Evolutionary conservation across 2,888 invertebrate genomes (phyloP).

Genomic region (Periphyllus acericola): DNA sequence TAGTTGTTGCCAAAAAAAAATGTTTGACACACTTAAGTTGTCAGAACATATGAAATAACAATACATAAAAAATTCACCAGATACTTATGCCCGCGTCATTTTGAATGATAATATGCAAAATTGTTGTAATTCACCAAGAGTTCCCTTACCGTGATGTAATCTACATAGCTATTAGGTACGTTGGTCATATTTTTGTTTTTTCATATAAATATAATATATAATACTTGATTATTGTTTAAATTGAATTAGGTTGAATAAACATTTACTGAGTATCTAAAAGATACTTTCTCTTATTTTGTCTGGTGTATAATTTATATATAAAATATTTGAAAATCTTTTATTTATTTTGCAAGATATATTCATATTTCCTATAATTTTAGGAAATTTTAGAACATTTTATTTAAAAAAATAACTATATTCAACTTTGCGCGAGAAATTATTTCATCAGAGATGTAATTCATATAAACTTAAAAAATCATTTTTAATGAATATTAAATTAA

Average conservation of each 20-base stretch:
- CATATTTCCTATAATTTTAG: no score
- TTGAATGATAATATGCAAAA: background rate
- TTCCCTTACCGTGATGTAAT: conserved; percentile 14
- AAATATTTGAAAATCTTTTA: no score
- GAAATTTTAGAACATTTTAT: no score
- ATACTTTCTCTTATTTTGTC: conserved; percentile 36
- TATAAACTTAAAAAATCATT: no score
- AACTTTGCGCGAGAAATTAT: no score
- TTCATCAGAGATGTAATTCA: no score
- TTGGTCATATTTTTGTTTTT: conserved; percentile 27
- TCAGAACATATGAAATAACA: background rate
- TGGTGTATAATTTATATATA: background rate
- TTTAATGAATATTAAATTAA: no score
- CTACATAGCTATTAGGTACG: no score
- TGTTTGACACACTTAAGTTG: conserved; percentile 5
- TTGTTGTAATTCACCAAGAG: background rate
- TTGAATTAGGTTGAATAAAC: conserved; percentile 21
- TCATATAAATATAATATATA: background rate
- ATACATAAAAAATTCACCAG: background rate
- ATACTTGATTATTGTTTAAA: conserved; percentile 11
- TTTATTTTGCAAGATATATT: no score
- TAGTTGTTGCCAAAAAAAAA: background rate
- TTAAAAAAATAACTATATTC: background rate
- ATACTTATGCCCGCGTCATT: background rate
- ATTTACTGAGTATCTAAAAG: conserved; percentile 12